Evolutionary conservation across 2,797 vertebrate genomes (phyloP).

Genomic region (Anisognathus igniventris): DNA sequence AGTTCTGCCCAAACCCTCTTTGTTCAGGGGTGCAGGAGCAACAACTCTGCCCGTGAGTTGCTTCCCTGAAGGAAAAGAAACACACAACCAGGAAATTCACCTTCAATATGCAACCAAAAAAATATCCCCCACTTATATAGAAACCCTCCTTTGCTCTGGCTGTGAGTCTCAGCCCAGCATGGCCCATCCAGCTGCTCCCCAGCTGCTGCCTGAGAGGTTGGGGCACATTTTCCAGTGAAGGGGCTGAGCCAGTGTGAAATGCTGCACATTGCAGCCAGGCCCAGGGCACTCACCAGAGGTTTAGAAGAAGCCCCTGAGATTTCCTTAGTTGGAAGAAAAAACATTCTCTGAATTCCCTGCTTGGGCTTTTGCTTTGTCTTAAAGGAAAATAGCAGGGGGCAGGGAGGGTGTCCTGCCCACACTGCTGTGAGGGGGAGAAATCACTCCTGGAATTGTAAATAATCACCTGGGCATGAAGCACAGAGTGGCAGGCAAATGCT

Average conservation of each 20-base stretch:
- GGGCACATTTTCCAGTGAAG: not conserved
- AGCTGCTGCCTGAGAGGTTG: conserved; percentile 54
- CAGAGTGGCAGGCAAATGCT: not conserved
- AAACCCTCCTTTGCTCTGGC: not conserved
- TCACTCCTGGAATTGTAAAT: not conserved
- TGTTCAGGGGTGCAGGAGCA: not conserved
- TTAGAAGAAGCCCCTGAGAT: conserved; percentile 51
- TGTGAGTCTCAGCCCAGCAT: not conserved
- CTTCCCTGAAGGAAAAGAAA: not conserved
- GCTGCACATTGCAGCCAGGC: conserved; percentile 30
- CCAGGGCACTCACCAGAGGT: not conserved
- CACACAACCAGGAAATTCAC: not conserved
- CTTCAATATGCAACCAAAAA: not conserved
- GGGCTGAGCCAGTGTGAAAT: not conserved
- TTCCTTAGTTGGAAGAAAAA: conserved; percentile 57
- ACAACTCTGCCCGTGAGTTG: rapidly evolving
- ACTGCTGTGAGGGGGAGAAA: not conserved
- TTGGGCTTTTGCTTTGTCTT: conserved; percentile 38
- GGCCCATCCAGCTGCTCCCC: conserved; percentile 11
- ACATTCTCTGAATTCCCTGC: conserved; percentile 67
- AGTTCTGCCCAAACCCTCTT: not conserved
- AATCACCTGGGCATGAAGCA: not conserved
- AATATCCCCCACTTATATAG: rapidly evolving
- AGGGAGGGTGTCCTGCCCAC: not conserved
- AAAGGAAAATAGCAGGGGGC: not conserved